A percentile compares a stretch with the other conserved stretches of the same genome.
Evolutionary conservation across 2,888 invertebrate species (phyloP).

Genomic region (Psylliodes chrysocephalus): DNA sequence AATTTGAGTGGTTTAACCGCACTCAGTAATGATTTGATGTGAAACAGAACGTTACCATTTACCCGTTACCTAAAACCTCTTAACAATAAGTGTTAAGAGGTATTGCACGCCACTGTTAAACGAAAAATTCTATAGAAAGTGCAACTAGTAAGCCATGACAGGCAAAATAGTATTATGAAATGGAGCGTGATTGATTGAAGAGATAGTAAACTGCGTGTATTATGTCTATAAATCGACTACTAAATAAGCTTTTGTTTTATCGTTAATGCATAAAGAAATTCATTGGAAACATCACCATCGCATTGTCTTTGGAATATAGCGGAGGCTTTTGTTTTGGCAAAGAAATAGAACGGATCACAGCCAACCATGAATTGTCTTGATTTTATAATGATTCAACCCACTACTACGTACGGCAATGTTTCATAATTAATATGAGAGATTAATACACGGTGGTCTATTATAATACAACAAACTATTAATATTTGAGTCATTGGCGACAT

Average conservation of each 20-base stretch:
- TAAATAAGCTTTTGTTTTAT: not conserved
- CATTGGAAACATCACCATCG: not conserved
- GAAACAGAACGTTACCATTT: no score
- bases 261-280: not conserved
- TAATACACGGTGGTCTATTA: no score
- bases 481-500: no score
- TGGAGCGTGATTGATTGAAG: not conserved
- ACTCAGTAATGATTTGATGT: no score
- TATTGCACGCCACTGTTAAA: not conserved
- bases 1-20: no score
- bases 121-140: not conserved
- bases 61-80: no score
- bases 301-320: not conserved
- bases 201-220: not conserved
- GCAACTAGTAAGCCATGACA: not conserved
- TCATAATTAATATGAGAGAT: no score
- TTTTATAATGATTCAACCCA: no score
- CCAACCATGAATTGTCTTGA: not conserved
- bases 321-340: not conserved
- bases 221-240: not conserved
- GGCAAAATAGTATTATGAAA: not conserved
- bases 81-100: no score
- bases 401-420: no score
- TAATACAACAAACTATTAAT: no score
- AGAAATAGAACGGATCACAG: not conserved